These are phyloP conservation scores for Megalurothrips usitatus DNA, from an alignment of 2,888 invertebrate genomes.

Conservation along the genomic window DNA sequence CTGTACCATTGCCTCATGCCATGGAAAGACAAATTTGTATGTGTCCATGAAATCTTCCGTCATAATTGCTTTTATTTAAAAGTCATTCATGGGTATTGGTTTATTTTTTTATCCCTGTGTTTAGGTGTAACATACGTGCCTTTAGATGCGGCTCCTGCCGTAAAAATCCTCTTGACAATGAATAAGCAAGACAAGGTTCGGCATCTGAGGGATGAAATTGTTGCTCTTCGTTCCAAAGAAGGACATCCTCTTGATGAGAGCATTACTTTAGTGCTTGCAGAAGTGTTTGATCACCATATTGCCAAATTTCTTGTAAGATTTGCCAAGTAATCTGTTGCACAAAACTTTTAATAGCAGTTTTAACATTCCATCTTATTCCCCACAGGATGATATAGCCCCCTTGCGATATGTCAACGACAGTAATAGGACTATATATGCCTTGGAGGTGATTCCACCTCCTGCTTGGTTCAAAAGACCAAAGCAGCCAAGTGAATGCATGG, in stretches of 20 bases:
- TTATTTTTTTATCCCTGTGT: slow-evolving; percentile 25
- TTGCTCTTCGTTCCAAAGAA: slow-evolving; percentile 46
- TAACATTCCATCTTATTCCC: slow-evolving; percentile 14
- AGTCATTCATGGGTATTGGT: slow-evolving; percentile 29
- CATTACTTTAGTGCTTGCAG: slow-evolving; percentile 49
- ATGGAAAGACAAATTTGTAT: slow-evolving; percentile 56
- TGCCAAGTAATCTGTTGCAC: background rate
- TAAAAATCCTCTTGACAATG: slow-evolving; percentile 52
- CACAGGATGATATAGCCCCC: slow-evolving; percentile 53
- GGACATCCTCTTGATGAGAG: slow-evolving; percentile 43
- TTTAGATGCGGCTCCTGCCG: slow-evolving; percentile 46
- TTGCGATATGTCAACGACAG: slow-evolving; percentile 53
- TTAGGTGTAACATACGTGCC: slow-evolving; percentile 53
- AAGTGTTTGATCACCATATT: slow-evolving; percentile 57
- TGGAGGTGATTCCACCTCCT: slow-evolving; percentile 54
- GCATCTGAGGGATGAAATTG: slow-evolving; percentile 52
- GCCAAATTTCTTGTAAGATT: slow-evolving; percentile 53
- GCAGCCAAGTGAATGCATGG: slow-evolving; percentile 36
- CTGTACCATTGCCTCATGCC: slow-evolving; percentile 59
- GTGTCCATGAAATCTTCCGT: background rate
- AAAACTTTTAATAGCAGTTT: too few species aligned
- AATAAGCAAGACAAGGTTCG: slow-evolving; percentile 54
- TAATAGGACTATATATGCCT: slow-evolving; percentile 50
- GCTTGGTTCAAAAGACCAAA: slow-evolving; percentile 55
- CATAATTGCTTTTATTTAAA: slow-evolving; percentile 34